Conservation (phyloP, 2,113 vertebrate species). For the Spheniscus mendiculus region DNA sequence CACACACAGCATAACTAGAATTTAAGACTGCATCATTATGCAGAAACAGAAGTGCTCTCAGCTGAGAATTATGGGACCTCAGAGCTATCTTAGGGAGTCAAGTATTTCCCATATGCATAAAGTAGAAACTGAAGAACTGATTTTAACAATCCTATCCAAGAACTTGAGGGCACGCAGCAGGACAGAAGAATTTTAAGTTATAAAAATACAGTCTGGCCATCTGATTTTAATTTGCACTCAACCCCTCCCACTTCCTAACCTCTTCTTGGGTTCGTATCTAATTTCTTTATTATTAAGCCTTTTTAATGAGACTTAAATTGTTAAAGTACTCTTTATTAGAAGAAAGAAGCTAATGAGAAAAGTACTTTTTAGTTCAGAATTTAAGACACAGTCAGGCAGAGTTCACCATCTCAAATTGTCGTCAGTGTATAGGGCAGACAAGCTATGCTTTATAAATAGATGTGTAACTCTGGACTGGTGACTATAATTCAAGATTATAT, state of each 20-base stretch:
- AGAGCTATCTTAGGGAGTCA: neutral
- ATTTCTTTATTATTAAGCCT: neutral
- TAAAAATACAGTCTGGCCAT: neutral
- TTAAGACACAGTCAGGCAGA: neutral
- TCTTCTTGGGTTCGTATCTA: neutral
- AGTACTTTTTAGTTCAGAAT: neutral
- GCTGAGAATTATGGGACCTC: neutral
- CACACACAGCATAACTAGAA: neutral
- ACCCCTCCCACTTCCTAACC: neutral
- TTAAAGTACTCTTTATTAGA: neutral
- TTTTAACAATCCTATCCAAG: neutral
- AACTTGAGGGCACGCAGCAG: neutral
- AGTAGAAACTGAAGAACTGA: neutral
- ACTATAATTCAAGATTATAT: neutral
- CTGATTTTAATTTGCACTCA: neutral
- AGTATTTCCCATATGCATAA: neutral
- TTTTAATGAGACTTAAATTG: neutral
- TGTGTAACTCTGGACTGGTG: neutral
- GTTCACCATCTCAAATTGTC: neutral
- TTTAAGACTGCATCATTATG: neutral
- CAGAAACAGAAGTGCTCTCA: neutral
- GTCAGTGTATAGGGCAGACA: neutral
- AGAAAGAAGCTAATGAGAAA: neutral
- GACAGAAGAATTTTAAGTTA: neutral
- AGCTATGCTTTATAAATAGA: neutral